Percentiles rank a stretch among this genome's conserved stretches.
These are phyloP conservation scores for Lamprologus callipterus DNA, from an alignment of 2,113 vertebrate genomes.

Conservation along the genomic window DNA sequence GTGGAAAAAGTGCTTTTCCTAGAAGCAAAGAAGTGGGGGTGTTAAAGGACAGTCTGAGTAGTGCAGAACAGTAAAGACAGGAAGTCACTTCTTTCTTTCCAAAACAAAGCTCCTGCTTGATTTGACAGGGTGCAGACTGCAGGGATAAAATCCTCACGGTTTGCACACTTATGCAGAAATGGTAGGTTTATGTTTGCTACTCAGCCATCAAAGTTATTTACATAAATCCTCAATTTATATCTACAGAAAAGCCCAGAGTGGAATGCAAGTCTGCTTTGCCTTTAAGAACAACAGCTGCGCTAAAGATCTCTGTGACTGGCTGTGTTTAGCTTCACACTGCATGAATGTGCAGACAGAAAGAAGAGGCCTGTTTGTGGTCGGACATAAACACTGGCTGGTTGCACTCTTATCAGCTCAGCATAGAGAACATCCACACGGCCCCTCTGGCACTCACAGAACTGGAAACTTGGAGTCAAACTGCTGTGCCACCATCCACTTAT, in stretches of 20 bases:
- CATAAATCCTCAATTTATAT: background rate
- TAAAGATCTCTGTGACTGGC: slow-evolving; percentile 6
- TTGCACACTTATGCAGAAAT: background rate
- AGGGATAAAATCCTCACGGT: background rate
- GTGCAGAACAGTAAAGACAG: background rate
- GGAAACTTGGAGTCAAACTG: background rate
- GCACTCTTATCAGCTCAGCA: background rate
- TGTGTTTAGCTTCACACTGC: slow-evolving; percentile 17
- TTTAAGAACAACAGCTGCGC: slow-evolving; percentile 14
- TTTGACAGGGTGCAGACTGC: background rate
- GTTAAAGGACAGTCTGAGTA: background rate
- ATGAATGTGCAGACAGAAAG: slow-evolving; percentile 43
- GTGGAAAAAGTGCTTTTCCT: slow-evolving; percentile 99
- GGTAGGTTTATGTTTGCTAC: background rate
- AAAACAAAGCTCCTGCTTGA: background rate
- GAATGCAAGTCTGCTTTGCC: background rate
- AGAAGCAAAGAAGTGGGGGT: background rate
- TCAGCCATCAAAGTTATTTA: background rate
- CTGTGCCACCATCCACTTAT: background rate
- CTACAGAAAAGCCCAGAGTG: background rate
- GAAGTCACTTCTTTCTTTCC: background rate
- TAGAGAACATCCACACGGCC: background rate
- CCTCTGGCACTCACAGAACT: background rate
- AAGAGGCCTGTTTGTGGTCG: background rate
- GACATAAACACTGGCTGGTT: background rate